phyloP scores from a whole-genome alignment of 1,140 invertebrate genomes.

The Conus ventricosus region DNA sequence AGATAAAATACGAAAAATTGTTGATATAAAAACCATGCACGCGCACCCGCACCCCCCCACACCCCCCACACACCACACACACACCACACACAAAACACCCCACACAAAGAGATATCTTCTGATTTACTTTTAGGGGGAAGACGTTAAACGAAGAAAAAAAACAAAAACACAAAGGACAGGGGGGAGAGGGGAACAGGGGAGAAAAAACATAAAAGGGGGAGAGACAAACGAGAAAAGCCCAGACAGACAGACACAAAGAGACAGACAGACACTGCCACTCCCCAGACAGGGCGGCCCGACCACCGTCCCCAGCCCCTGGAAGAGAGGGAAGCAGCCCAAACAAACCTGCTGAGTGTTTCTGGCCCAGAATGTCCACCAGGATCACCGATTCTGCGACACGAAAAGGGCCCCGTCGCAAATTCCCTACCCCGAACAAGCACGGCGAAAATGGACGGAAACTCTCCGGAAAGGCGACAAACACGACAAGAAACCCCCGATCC shows the following conservation, averaged over 20 bases:
- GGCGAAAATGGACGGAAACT: slow-evolving; percentile 50
- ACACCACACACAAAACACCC: neutral
- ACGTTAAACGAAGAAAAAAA: too few relatives aligned
- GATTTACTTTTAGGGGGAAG: neutral
- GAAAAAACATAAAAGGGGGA: too few relatives aligned
- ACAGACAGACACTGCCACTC: neutral
- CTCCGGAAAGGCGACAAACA: slow-evolving; percentile 50
- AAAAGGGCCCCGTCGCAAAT: slow-evolving; percentile 64
- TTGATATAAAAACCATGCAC: neutral
- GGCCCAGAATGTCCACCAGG: slow-evolving; percentile 91
- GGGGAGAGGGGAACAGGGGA: too few relatives aligned
- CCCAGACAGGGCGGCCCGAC: slow-evolving; percentile 92
- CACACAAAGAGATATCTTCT: too few relatives aligned
- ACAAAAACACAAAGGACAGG: too few relatives aligned
- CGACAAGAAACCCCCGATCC: slow-evolving; percentile 45
- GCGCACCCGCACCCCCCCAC: neutral
- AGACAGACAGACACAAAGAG: too few relatives aligned
- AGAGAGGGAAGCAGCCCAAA: slow-evolving; percentile 92
- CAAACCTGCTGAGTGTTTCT: slow-evolving; percentile 94
- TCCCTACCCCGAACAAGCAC: slow-evolving; percentile 57
- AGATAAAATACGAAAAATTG: neutral
- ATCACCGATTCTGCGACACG: slow-evolving; percentile 95
- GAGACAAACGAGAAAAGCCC: too few relatives aligned
- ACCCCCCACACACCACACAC: neutral
- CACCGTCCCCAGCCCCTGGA: slow-evolving; percentile 92